Percentiles rank a stretch among this genome's conserved stretches.
Conservation (phyloP, 2,888 invertebrate species). For the Scrobipalpa atriplicella region DNA sequence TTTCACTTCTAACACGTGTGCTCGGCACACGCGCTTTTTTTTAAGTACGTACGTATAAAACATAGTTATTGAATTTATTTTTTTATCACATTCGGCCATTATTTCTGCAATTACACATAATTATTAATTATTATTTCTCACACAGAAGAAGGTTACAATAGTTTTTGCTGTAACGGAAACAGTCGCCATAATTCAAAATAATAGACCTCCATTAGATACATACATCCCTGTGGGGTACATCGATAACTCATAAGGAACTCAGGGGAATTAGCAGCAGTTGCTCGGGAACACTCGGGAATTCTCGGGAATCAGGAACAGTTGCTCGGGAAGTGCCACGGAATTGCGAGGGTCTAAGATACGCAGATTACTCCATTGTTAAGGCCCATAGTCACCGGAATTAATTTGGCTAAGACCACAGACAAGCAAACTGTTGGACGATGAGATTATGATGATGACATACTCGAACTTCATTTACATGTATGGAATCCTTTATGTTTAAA, state of each 20-base stretch:
- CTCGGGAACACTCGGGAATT: background rate
- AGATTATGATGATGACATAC: constrained; percentile 29
- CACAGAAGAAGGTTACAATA: no score
- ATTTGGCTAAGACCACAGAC: constrained; percentile 40
- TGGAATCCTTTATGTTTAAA: no score
- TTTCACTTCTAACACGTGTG: no score
- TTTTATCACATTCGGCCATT: no score
- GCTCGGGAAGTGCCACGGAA: constrained; percentile 22
- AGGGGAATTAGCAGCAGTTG: constrained; percentile 20
- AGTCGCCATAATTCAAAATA: background rate
- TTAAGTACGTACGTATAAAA: no score
- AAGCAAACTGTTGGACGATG: constrained; percentile 30
- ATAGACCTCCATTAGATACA: constrained; percentile 15
- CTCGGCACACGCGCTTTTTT: no score
- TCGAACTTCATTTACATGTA: background rate
- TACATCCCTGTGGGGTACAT: constrained; percentile 15
- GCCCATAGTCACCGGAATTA: constrained; percentile 30
- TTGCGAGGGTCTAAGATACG: constrained; percentile 27
- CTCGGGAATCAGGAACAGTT: constrained; percentile 22
- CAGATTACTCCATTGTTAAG: constrained; percentile 30
- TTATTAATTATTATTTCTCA: no score
- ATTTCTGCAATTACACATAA: no score
- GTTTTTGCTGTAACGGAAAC: background rate
- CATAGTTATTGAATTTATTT: no score
- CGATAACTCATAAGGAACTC: constrained; percentile 19